Evolutionary conservation across 2,113 vertebrate species (phyloP).

Genomic region (Excalfactoria chinensis): DNA sequence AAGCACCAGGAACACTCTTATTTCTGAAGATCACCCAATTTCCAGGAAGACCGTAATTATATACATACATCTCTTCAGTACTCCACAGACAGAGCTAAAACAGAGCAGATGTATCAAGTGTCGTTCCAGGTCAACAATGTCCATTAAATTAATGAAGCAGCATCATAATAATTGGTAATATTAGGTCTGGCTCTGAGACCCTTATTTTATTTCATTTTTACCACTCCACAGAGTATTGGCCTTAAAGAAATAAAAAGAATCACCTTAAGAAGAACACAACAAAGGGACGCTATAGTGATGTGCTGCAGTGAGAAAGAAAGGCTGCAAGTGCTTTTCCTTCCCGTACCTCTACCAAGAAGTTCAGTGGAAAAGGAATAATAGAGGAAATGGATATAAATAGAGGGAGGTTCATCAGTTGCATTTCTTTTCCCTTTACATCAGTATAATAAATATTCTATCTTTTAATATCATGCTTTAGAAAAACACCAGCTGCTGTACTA

Average conservation of each 20-base stretch:
- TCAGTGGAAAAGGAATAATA: neutral
- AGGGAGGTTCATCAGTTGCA: conserved; percentile 32
- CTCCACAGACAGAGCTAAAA: neutral
- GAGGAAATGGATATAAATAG: conserved; percentile 43
- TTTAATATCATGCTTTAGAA: neutral
- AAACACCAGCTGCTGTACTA: neutral
- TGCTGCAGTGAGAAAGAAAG: neutral
- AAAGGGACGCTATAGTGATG: neutral
- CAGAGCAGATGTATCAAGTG: neutral
- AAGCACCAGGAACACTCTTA: neutral
- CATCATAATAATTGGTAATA: neutral
- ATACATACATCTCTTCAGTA: neutral
- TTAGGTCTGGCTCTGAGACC: neutral
- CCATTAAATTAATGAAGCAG: neutral
- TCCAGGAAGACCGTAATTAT: neutral
- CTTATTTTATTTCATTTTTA: neutral
- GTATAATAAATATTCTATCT: neutral
- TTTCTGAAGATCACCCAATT: neutral
- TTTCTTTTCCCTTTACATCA: conserved; percentile 16
- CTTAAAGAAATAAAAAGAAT: too few species aligned
- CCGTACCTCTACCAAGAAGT: neutral
- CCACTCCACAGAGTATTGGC: neutral
- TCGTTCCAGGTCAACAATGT: neutral
- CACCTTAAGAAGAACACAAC: neutral
- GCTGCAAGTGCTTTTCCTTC: neutral